Conservation (phyloP, 1,140 invertebrate species). For the Drosophila azteca region DNA sequence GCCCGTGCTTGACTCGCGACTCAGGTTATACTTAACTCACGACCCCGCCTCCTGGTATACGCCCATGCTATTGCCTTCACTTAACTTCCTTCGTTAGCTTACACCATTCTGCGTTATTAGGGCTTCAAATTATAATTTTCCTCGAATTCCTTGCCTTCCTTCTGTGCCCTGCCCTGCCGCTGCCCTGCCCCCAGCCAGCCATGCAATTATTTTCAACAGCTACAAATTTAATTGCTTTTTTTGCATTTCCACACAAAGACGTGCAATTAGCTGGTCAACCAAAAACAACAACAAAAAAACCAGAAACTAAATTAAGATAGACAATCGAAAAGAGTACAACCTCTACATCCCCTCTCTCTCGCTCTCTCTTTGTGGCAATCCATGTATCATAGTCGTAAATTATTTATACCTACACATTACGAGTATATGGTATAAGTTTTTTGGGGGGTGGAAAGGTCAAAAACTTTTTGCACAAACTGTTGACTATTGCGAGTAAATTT, state of each 20-base stretch:
- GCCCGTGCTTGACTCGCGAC: slow-evolving; percentile 8
- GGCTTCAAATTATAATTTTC: slow-evolving; percentile 67
- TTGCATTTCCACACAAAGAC: slow-evolving; percentile 62
- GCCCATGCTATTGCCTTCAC: slow-evolving; percentile 24
- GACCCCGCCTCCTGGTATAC: slow-evolving; percentile 24
- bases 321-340: slow-evolving; percentile 26
- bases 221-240: slow-evolving; percentile 74
- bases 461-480: slow-evolving; percentile 27
- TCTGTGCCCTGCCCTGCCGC: slow-evolving; percentile 4
- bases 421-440: background rate
- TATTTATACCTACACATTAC: too few species aligned
- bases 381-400: too few species aligned
- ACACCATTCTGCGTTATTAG: slow-evolving; percentile 58
- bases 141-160: slow-evolving; percentile 23
- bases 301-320: slow-evolving; percentile 30
- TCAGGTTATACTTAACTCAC: slow-evolving; percentile 35
- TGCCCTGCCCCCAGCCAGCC: slow-evolving; percentile 4
- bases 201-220: slow-evolving; percentile 66
- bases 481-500: slow-evolving; percentile 48
- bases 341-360: too few species aligned
- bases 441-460: too few species aligned
- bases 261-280: slow-evolving; percentile 56
- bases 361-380: background rate
- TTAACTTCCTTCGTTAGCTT: slow-evolving; percentile 48
- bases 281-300: slow-evolving; percentile 19